Conservation (phyloP, 1,140 invertebrate genomes). For the honey bee (Apis mellifera) region DNA sequence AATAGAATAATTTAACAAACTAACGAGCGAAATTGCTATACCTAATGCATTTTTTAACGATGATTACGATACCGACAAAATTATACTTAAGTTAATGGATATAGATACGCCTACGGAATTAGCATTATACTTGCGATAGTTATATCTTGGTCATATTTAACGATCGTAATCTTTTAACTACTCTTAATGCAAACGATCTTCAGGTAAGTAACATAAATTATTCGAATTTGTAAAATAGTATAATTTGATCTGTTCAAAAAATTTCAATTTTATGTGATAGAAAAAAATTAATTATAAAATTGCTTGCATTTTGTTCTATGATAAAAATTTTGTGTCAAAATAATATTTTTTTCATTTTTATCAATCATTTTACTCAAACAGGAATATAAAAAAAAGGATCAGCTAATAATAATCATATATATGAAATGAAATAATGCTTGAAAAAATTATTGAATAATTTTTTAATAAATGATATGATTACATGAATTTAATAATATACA, state of each 20-base stretch:
- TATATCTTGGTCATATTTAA: neutral
- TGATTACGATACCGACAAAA: neutral
- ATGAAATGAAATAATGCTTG: too few relatives aligned
- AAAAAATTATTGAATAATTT: neutral
- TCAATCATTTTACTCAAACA: neutral
- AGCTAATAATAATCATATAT: neutral
- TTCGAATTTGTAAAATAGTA: neutral
- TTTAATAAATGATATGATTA: too few relatives aligned
- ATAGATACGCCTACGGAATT: neutral
- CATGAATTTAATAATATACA: too few relatives aligned
- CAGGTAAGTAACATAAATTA: neutral
- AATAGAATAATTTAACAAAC: constrained; percentile 27
- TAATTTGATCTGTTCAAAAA: neutral
- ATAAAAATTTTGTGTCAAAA: neutral
- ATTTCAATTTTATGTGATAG: neutral
- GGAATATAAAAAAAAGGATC: neutral
- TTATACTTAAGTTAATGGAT: neutral
- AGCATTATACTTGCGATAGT: neutral
- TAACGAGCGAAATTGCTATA: constrained; percentile 14
- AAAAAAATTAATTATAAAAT: too few relatives aligned
- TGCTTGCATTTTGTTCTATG: neutral
- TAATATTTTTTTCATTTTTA: neutral
- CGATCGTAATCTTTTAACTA: neutral
- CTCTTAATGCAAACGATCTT: neutral
- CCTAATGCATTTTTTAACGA: constrained; percentile 2